phyloP scores from a whole-genome alignment of 1,140 invertebrate genomes.

The Microplitis demolitor region DNA sequence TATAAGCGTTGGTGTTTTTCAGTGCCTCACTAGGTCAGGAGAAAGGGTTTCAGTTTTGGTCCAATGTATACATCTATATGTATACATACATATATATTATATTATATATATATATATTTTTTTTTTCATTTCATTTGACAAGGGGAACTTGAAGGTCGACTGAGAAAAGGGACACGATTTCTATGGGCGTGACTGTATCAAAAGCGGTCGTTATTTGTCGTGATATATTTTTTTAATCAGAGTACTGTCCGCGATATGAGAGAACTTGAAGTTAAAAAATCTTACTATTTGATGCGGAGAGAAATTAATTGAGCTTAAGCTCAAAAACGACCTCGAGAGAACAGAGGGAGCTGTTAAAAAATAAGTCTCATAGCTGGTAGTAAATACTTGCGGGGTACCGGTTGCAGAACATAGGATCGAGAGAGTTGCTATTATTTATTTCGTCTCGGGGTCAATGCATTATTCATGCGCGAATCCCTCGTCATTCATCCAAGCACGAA shows the following conservation, averaged over 20 bases:
- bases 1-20: not conserved
- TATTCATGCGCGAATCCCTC: conserved; percentile 40
- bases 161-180: conserved; percentile 3
- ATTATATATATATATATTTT: not conserved
- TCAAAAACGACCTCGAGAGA: not conserved
- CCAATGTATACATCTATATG: not conserved
- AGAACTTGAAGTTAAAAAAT: too few species aligned
- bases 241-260: too few species aligned
- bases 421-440: conserved; percentile 25
- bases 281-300: too few species aligned
- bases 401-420: not conserved
- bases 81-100: not conserved
- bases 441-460: conserved; percentile 40
- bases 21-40: not conserved
- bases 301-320: not conserved
- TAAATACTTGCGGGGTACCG: not conserved
- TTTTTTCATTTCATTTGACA: not conserved
- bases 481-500: conserved; percentile 44
- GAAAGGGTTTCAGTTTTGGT: conserved; percentile 10
- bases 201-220: not conserved
- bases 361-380: not conserved
- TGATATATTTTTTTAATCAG: not conserved
- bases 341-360: not conserved
- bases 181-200: not conserved
- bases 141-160: not conserved